Conservation (phyloP, 2,888 invertebrate genomes). For the Oligia fasciuncula region DNA sequence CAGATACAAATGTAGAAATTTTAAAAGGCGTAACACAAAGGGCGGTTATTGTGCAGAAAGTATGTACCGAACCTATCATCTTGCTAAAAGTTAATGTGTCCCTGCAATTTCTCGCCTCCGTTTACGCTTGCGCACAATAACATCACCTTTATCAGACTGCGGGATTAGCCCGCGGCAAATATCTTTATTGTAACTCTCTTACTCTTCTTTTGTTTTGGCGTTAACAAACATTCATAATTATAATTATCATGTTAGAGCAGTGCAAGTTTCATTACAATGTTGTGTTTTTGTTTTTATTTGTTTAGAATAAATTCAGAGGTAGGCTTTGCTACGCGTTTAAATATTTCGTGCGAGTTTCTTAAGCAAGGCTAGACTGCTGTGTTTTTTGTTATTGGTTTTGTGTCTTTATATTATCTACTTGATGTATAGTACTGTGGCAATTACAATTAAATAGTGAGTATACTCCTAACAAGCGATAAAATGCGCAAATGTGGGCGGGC, state of each 20-base stretch:
- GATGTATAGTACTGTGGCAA: neutral
- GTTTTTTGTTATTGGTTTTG: neutral
- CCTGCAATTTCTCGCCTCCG: neutral
- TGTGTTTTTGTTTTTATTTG: constrained; percentile 18
- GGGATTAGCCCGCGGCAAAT: constrained; percentile 65
- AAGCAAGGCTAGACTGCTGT: neutral
- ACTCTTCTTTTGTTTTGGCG: constrained; percentile 65
- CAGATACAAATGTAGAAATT: neutral
- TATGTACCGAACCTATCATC: neutral
- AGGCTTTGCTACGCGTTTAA: neutral
- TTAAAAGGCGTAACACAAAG: neutral
- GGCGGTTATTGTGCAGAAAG: neutral
- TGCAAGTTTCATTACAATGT: constrained; percentile 32
- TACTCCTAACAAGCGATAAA: neutral
- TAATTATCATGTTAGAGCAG: constrained; percentile 64
- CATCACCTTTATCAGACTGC: constrained; percentile 36
- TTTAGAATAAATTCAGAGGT: neutral
- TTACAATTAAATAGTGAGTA: neutral
- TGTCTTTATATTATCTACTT: neutral
- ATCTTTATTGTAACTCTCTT: constrained; percentile 70
- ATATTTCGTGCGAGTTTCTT: constrained; percentile 17
- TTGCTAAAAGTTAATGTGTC: neutral
- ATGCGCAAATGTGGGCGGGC: too few relatives aligned
- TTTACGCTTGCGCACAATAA: constrained; percentile 36
- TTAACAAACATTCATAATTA: constrained; percentile 68